These are phyloP conservation scores for Gastrophysa polygoni DNA, from an alignment of 2,888 invertebrate genomes.

Conservation along the genomic window DNA sequence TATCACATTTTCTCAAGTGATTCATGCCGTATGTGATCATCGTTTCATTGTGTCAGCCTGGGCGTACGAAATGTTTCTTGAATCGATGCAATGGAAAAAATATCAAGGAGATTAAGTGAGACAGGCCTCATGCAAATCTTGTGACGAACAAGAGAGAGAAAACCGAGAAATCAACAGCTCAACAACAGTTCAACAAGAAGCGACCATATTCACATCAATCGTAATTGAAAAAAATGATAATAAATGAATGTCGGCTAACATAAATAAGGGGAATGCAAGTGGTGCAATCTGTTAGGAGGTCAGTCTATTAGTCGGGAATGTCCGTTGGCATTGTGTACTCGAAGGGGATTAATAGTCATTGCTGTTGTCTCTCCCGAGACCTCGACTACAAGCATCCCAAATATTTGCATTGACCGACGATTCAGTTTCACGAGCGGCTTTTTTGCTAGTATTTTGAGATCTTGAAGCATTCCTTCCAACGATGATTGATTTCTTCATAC, in stretches of 20 bases:
- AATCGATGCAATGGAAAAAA: too few species aligned
- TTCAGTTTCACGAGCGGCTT: constrained; percentile 29
- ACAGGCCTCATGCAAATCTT: too few species aligned
- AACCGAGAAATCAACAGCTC: not conserved
- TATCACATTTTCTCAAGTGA: too few species aligned
- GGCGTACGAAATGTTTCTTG: too few species aligned
- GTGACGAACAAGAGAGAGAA: not conserved
- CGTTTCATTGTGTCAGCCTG: too few species aligned
- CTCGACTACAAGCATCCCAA: constrained; percentile 52
- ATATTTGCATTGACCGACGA: constrained; percentile 48
- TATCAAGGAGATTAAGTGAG: too few species aligned
- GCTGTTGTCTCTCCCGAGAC: constrained; percentile 45
- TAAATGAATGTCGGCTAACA: constrained; percentile 51
- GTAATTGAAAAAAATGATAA: constrained; percentile 39
- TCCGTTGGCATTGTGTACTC: constrained; percentile 53
- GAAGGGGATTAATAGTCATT: constrained; percentile 54
- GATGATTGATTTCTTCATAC: too few species aligned
- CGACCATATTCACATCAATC: not conserved
- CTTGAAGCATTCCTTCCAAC: too few species aligned
- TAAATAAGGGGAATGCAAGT: constrained; percentile 53
- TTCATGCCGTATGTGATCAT: too few species aligned
- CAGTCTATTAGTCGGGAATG: constrained; percentile 57
- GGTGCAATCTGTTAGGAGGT: constrained; percentile 56
- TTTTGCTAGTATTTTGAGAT: constrained; percentile 1
- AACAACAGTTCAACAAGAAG: not conserved